phyloP scores from a whole-genome alignment of 1,140 invertebrate genomes.

The Asobara japonica region DNA sequence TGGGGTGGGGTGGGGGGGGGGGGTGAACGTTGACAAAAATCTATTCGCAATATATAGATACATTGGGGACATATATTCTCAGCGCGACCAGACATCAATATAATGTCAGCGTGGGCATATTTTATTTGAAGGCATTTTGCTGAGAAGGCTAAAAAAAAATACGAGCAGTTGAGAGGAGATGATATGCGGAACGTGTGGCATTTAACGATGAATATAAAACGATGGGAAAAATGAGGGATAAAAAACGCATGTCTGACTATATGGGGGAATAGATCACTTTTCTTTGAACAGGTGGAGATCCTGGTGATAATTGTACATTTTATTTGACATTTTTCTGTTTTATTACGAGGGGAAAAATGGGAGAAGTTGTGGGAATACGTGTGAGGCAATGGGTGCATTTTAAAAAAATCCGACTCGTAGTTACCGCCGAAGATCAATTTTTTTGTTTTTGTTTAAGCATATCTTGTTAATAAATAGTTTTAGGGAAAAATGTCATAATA shows the following conservation, averaged over 20 bases:
- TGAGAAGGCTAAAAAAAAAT: not conserved
- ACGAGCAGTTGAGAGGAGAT: no score
- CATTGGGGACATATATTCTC: not conserved
- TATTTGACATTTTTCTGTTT: not conserved
- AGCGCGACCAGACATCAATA: not conserved
- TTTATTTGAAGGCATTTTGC: not conserved
- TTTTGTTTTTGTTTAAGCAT: no score
- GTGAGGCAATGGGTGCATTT: no score
- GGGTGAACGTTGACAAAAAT: no score
- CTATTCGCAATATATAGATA: no score
- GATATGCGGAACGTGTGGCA: not conserved
- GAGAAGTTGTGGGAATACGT: no score
- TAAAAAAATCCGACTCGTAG: no score
- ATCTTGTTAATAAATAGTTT: no score
- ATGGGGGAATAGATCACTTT: not conserved
- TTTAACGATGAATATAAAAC: slow-evolving; percentile 17
- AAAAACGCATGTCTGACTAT: not conserved
- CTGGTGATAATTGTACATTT: not conserved
- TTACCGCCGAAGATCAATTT: no score
- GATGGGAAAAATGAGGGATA: not conserved
- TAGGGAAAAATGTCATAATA: no score
- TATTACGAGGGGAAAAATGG: no score
- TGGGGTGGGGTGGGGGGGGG: not conserved
- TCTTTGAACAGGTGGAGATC: not conserved
- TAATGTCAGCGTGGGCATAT: slow-evolving; percentile 7